These are phyloP conservation scores for Melanotaenia pygmaea DNA, from an alignment of 2,797 vertebrate species.

Conservation along the genomic window DNA sequence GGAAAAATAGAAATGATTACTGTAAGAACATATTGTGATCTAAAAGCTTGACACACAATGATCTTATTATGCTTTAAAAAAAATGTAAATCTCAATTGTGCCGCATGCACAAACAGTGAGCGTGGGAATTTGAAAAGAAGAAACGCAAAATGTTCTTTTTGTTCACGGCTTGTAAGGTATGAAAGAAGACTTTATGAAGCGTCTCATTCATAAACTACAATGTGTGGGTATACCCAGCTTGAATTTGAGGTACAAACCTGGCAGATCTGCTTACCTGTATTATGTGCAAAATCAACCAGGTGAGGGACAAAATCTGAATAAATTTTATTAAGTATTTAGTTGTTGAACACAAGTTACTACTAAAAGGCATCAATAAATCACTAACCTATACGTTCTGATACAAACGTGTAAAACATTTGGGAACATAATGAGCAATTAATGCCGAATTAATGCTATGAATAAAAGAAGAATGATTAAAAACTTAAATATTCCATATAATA, in stretches of 20 bases:
- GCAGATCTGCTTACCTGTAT: neutral
- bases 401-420: conserved; percentile 2
- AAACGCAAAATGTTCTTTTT: conserved; percentile 38
- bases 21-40: conserved; percentile 53
- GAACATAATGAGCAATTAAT: neutral
- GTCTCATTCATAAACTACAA: conserved; percentile 13
- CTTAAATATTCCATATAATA: neutral
- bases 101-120: conserved; percentile 15
- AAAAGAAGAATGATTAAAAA: neutral
- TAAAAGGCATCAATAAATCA: neutral
- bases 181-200: conserved; percentile 20
- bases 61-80: conserved; percentile 28
- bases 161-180: conserved; percentile 39
- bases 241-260: neutral
- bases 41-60: conserved; percentile 51
- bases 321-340: neutral
- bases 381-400: neutral
- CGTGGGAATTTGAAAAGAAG: conserved; percentile 32
- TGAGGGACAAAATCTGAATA: neutral
- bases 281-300: neutral
- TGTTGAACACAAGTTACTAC: neutral
- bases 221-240: conserved; percentile 9
- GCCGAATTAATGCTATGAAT: neutral
- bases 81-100: conserved; percentile 33
- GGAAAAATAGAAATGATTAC: conserved; percentile 60